phyloP scores from a whole-genome alignment of 2,888 invertebrate genomes.

The Pharmacophagus antenor region DNA sequence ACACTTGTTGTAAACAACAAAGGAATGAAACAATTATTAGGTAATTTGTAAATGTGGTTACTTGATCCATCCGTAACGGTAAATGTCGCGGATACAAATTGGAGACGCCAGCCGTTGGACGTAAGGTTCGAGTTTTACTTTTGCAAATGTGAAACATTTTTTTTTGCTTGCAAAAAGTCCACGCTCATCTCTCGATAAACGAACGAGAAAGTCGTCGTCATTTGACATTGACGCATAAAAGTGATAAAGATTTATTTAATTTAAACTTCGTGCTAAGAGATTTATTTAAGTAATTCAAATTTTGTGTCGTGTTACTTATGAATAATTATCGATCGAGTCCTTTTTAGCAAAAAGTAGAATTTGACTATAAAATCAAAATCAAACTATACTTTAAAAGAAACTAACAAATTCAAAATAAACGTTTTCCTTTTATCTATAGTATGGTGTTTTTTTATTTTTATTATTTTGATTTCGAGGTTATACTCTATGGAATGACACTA shows the following conservation, averaged over 20 bases:
- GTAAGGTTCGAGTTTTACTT: constrained; percentile 20
- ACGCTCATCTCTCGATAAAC: constrained; percentile 47
- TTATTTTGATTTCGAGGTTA: too few relatives aligned
- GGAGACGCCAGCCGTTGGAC: constrained; percentile 13
- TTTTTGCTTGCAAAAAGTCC: constrained; percentile 17
- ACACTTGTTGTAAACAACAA: neutral
- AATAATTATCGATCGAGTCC: too few relatives aligned
- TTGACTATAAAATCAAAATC: too few relatives aligned
- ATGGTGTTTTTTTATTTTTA: too few relatives aligned
- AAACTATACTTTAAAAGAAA: too few relatives aligned
- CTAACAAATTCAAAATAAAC: too few relatives aligned
- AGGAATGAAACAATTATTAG: neutral
- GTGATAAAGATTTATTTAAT: constrained; percentile 1
- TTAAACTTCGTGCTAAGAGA: too few relatives aligned
- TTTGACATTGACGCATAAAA: constrained; percentile 2
- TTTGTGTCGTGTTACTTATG: too few relatives aligned
- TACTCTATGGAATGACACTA: too few relatives aligned
- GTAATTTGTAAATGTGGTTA: neutral
- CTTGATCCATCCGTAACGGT: neutral
- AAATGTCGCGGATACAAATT: constrained; percentile 9
- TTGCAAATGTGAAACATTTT: constrained; percentile 19
- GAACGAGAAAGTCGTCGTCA: constrained; percentile 55
- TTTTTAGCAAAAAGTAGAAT: too few relatives aligned
- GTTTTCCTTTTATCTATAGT: too few relatives aligned
- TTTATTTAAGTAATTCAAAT: too few relatives aligned